These are phyloP conservation scores for Agriotes lineatus DNA, from an alignment of 2,888 invertebrate genomes.

Conservation along the genomic window DNA sequence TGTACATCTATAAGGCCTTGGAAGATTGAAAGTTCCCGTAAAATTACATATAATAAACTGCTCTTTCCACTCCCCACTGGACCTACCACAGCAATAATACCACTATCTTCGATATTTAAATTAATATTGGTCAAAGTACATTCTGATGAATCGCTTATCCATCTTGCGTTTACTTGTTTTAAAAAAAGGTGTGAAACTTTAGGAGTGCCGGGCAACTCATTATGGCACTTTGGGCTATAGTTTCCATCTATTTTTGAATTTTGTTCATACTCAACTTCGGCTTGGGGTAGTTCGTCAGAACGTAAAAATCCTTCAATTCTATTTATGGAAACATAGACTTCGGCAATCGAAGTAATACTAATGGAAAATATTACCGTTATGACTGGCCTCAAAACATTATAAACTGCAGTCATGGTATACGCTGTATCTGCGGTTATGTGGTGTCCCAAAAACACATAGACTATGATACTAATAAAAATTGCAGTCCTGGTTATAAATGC, in stretches of 20 bases:
- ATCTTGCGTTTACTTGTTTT: slow-evolving; percentile 61
- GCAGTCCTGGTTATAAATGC: slow-evolving; percentile 91
- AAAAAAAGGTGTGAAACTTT: slow-evolving; percentile 73
- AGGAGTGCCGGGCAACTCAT: too few species aligned
- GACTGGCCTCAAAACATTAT: slow-evolving; percentile 87
- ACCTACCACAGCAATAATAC: slow-evolving; percentile 72
- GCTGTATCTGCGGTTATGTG: slow-evolving; percentile 85
- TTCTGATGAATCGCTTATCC: slow-evolving; percentile 29
- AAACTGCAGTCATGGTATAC: slow-evolving; percentile 90
- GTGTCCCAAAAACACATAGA: slow-evolving; percentile 79
- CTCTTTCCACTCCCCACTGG: slow-evolving; percentile 78
- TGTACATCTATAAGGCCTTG: slow-evolving; percentile 72
- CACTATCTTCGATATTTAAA: slow-evolving; percentile 49
- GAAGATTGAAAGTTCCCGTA: slow-evolving; percentile 76
- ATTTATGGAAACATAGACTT: slow-evolving; percentile 80
- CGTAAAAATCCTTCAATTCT: slow-evolving; percentile 74
- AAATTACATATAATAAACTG: slow-evolving; percentile 74
- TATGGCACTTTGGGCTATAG: neutral
- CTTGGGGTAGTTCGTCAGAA: slow-evolving; percentile 64
- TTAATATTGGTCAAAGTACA: slow-evolving; percentile 51
- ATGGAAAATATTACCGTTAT: slow-evolving; percentile 95
- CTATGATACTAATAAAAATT: slow-evolving; percentile 85
- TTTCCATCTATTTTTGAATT: neutral
- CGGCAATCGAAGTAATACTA: slow-evolving; percentile 84
- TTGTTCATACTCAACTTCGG: neutral